Percentiles rank a stretch among this genome's conserved stretches.
Conservation (phyloP, 1,140 invertebrate species). For the Gryllus bimaculatus region DNA sequence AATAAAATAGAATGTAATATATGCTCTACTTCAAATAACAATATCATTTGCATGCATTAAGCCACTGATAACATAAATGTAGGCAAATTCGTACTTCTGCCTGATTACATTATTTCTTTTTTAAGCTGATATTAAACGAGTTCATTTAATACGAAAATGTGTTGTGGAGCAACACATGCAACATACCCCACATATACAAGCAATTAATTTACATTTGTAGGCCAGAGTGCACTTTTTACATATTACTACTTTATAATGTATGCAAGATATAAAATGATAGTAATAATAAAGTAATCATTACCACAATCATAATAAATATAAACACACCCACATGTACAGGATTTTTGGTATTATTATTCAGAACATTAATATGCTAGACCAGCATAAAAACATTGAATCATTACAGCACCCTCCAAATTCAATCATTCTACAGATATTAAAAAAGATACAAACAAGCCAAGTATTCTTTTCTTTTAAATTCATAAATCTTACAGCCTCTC, state of each 20-base stretch:
- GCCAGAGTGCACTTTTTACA: neutral
- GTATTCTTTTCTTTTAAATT: too few relatives aligned
- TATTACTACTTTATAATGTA: neutral
- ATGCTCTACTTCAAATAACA: neutral
- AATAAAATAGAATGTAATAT: neutral
- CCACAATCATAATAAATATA: neutral
- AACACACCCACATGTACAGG: neutral
- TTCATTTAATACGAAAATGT: neutral
- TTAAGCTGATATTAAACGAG: neutral
- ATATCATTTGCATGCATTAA: slow-evolving; percentile 5
- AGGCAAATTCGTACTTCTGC: neutral
- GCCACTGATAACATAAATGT: neutral
- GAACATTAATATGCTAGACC: neutral
- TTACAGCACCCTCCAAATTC: neutral
- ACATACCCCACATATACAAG: neutral
- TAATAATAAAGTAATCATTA: neutral
- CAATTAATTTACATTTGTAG: slow-evolving; percentile 1
- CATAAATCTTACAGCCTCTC: too few relatives aligned
- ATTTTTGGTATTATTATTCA: neutral
- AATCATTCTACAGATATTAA: neutral
- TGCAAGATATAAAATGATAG: neutral
- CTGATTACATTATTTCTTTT: neutral
- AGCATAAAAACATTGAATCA: neutral
- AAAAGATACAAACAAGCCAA: too few relatives aligned
- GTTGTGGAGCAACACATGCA: neutral